A percentile compares a stretch with the other conserved stretches of the same genome.
Evolutionary conservation across 2,888 invertebrate species (phyloP).

Genomic region (Ganaspis brasiliensis): DNA sequence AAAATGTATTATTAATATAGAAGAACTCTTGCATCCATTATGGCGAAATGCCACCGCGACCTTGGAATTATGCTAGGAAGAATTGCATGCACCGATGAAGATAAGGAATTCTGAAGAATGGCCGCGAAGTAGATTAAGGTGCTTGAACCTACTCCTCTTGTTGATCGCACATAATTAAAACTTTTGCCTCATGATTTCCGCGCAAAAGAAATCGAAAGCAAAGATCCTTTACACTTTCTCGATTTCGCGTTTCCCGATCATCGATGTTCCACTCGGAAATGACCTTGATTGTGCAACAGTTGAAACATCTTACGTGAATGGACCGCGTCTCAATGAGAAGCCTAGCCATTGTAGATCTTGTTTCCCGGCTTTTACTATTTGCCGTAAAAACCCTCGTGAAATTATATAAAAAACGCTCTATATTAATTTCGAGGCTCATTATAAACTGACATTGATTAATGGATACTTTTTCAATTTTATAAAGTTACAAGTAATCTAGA

Average conservation of each 20-base stretch:
- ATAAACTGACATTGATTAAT: no score
- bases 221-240: conserved; percentile 38
- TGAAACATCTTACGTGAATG: conserved; percentile 29
- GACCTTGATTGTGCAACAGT: conserved; percentile 36
- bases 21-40: conserved; percentile 3
- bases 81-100: conserved; percentile 29
- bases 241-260: conserved; percentile 28
- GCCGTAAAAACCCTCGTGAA: neutral
- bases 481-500: no score
- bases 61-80: conserved; percentile 17
- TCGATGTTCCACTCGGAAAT: conserved; percentile 37
- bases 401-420: no score
- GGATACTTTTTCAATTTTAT: no score
- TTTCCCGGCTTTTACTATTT: neutral
- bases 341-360: neutral
- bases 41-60: conserved; percentile 17
- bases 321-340: conserved; percentile 5
- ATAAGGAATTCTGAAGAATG: conserved; percentile 32
- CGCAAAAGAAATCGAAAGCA: conserved; percentile 22
- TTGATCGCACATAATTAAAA: neutral
- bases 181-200: neutral
- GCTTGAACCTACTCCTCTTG: neutral
- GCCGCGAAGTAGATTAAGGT: neutral
- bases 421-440: no score
- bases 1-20: conserved; percentile 1